Percentiles rank a stretch among this genome's conserved stretches.
Conservation (phyloP, 2,797 vertebrate genomes). For the Sciaenops ocellatus region DNA sequence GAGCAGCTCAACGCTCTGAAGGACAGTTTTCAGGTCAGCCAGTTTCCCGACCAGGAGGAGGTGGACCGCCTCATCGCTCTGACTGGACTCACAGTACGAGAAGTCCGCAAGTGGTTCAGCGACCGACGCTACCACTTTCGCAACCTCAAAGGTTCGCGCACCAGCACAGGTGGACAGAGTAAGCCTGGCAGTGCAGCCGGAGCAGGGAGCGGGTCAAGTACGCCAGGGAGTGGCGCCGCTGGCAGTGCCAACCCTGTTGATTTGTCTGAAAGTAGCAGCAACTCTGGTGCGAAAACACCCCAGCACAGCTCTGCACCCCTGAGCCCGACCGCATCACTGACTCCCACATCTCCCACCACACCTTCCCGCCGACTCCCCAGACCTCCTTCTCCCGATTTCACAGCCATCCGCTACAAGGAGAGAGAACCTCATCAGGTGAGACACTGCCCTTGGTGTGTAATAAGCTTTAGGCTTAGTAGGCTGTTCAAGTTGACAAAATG, state of each 20-base stretch:
- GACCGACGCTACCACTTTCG: conserved; percentile 96
- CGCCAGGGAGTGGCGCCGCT: conserved; percentile 42
- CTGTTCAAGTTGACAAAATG: background rate
- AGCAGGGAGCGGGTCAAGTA: conserved; percentile 25
- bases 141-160: conserved; percentile 86
- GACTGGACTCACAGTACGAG: conserved; percentile 92
- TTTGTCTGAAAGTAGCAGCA: conserved; percentile 69
- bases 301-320: conserved; percentile 77
- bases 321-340: conserved; percentile 78
- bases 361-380: conserved; percentile 88
- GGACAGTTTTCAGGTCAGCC: conserved; percentile 92
- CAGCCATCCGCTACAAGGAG: conserved; percentile 94
- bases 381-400: conserved; percentile 93
- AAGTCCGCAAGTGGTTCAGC: conserved; percentile 99
- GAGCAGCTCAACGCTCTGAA: conserved; percentile 94
- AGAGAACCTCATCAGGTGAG: conserved; percentile 94
- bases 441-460: conserved; percentile 30
- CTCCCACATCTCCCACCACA: conserved; percentile 84
- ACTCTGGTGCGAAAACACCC: conserved; percentile 73
- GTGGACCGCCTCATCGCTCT: conserved; percentile 93
- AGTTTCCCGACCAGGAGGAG: conserved; percentile 95
- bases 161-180: conserved; percentile 52
- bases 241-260: conserved; percentile 77
- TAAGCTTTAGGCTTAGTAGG: background rate
- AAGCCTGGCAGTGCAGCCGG: conserved; percentile 55